Base-by-base conservation (phyloP, 2,797 vertebrate species). In the Channa striata region DNA sequence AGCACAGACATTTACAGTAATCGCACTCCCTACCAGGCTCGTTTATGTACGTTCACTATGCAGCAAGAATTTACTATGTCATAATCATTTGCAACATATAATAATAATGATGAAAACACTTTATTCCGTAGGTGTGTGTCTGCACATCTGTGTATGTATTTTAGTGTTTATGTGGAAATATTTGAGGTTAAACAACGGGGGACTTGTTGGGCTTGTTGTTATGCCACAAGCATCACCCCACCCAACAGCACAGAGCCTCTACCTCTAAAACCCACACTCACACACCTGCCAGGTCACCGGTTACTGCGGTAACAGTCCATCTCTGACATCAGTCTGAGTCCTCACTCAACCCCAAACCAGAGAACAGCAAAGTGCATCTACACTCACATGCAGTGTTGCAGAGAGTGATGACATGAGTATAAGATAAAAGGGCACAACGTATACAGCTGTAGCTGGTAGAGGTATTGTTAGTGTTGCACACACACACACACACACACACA, bases 231-330 rank as follows among this genome's bases (percentile, higher is more conserved):
- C 80, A 76, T 71, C 72, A 74, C 51, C 46, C 49, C 37, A 61
- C 66, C 60, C 39, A 57, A 81, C 59, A 64, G 59, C 25, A 81
- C 66, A 53, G 70, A 58, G 42, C 39, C 54, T 68, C 70, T 65
- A 20, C 37, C 54, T 20, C 49, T 58, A 72, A 48, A 30, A 39
- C 17, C 37, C 20, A 62, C 48, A 60, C 47, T 59, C 63, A 72
- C 44, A 51, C 47, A 53, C 53, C 68, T 62, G 49, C 67, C 67
- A 75, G 53, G 66, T 56, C 61, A 81, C 43, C 21, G 47, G 88
- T 88, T 86, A 78, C 88, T 90, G 87, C 88, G 82, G 86, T 77
- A 86, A 90, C 80, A 50, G 75, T 64, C 57, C 48, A 78, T 77
- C 52, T 78, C 20, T 74, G 52, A 59, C 58, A 68, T 78, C 48